Evolutionary conservation across 2,888 invertebrate species (phyloP).

Genomic region (Julus scanicus): DNA sequence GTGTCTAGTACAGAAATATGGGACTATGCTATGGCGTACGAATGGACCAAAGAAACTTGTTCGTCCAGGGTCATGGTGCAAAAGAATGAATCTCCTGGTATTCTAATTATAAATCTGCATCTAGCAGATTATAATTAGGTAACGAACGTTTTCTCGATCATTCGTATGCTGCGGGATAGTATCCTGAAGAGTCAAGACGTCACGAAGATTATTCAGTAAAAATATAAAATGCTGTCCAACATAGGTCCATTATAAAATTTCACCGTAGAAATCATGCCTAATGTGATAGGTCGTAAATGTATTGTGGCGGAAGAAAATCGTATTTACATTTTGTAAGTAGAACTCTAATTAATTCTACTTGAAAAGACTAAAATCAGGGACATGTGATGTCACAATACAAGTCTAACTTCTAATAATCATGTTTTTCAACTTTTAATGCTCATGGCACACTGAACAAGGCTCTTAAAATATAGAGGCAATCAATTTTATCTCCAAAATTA

Average conservation of each 20-base stretch:
- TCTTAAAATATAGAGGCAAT: no score
- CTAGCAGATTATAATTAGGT: background rate
- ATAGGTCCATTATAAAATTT: background rate
- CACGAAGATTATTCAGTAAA: background rate
- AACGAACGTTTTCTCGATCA: background rate
- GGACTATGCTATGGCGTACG: no score
- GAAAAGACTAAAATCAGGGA: background rate
- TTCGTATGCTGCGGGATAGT: background rate
- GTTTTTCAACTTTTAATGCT: no score
- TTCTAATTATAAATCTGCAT: background rate
- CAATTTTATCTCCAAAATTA: no score
- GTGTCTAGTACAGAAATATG: background rate
- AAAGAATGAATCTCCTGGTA: no score
- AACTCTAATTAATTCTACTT: background rate
- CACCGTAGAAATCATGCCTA: background rate
- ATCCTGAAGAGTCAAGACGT: background rate
- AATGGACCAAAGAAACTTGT: no score
- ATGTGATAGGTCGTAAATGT: background rate
- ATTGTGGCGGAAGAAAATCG: background rate
- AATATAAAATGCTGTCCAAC: background rate
- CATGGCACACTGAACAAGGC: no score
- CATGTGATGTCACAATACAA: background rate
- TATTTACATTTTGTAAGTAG: background rate
- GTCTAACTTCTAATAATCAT: background rate
- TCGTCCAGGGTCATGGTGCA: no score